phyloP scores from a whole-genome alignment of 2,797 vertebrate species.

The Lepidocolaptes lacrymiger region DNA sequence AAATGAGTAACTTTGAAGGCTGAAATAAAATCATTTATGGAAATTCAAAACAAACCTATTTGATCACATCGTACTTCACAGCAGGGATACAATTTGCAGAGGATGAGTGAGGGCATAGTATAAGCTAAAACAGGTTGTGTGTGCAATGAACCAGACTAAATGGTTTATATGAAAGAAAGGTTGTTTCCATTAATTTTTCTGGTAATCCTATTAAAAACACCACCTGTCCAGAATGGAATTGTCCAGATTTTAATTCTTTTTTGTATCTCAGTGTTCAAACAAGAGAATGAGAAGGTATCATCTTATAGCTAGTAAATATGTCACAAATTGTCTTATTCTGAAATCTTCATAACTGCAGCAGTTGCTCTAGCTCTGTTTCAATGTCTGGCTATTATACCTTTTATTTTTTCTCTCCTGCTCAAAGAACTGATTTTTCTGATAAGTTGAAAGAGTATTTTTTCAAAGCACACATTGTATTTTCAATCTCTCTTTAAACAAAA shows the following conservation, averaged over 20 bases:
- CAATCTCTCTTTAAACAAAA: neutral
- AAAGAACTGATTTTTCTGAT: neutral
- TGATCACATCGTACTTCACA: conserved; percentile 63
- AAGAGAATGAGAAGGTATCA: neutral
- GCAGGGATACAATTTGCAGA: conserved; percentile 57
- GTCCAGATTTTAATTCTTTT: conserved; percentile 60
- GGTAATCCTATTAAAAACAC: conserved; percentile 71
- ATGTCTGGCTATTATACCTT: neutral
- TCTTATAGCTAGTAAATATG: neutral
- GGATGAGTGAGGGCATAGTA: conserved; percentile 43
- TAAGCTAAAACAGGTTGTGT: conserved; percentile 60
- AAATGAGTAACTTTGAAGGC: conserved; percentile 24
- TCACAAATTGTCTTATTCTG: neutral
- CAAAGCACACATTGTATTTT: neutral
- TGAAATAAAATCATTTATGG: conserved; percentile 49
- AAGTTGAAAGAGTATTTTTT: neutral
- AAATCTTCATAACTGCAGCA: conserved; percentile 1
- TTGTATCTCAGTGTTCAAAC: conserved; percentile 24
- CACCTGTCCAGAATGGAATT: conserved; percentile 62
- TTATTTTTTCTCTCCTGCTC: neutral
- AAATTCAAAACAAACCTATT: conserved; percentile 58
- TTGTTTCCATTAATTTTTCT: conserved; percentile 72
- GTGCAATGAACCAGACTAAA: conserved; percentile 72
- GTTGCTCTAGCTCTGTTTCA: neutral
- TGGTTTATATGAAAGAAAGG: conserved; percentile 72